phyloP scores from a whole-genome alignment of 2,113 vertebrate species.

The Addax nasomaculatus region DNA sequence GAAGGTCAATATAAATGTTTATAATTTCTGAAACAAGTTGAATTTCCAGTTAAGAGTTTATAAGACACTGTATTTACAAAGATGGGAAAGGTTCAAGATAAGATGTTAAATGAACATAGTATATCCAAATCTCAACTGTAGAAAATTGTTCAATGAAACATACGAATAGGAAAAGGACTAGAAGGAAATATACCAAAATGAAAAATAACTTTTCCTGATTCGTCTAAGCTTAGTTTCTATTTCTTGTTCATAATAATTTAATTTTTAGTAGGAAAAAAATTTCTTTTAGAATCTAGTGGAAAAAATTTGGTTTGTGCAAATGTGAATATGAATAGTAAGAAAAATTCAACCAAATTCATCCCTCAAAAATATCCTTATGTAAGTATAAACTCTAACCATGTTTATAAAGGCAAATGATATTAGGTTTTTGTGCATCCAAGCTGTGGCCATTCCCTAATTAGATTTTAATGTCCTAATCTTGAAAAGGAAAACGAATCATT shows the following conservation, averaged over 20 bases:
- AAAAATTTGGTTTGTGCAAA: background rate
- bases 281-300: slow-evolving; percentile 1
- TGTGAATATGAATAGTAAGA: background rate
- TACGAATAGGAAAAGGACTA: background rate
- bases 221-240: slow-evolving; percentile 19
- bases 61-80: background rate
- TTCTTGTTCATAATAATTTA: slow-evolving; percentile 6
- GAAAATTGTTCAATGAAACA: background rate
- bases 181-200: slow-evolving; percentile 1
- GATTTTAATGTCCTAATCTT: slow-evolving; percentile 44
- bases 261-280: background rate
- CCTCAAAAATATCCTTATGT: background rate
- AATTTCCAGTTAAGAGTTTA: background rate
- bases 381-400: background rate
- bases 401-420: background rate
- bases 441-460: slow-evolving; percentile 30
- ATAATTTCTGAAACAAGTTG: slow-evolving; percentile 25
- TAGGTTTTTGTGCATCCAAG: background rate
- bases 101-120: slow-evolving; percentile 1
- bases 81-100: background rate
- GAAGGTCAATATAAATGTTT: background rate
- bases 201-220: slow-evolving; percentile 12
- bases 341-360: background rate
- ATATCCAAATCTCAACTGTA: background rate
- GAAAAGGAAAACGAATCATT: slow-evolving; percentile 57